Evolutionary conservation across 2,888 invertebrate genomes (phyloP).

Genomic region (Parnassius orleans): DNA sequence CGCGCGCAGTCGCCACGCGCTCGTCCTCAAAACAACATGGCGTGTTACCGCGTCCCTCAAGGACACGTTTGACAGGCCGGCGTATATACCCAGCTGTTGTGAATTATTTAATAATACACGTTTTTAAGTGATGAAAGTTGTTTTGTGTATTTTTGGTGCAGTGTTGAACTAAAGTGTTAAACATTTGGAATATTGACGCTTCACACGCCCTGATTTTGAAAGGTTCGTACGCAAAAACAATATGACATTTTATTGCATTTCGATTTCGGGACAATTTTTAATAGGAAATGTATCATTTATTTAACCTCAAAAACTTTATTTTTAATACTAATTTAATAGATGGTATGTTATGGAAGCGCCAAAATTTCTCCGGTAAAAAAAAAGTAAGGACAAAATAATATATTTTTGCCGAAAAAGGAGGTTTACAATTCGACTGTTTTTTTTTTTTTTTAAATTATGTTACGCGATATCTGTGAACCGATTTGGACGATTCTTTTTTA

Average conservation of each 20-base stretch:
- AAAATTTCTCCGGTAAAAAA: too few relatives aligned
- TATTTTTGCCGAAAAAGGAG: too few relatives aligned
- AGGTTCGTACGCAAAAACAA: constrained; percentile 50
- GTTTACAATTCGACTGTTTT: too few relatives aligned
- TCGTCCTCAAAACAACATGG: constrained; percentile 71
- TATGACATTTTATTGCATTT: constrained; percentile 21
- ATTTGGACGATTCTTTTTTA: too few relatives aligned
- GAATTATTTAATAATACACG: constrained; percentile 28
- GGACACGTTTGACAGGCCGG: constrained; percentile 69
- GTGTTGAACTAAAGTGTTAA: constrained; percentile 43
- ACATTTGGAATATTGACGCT: constrained; percentile 56
- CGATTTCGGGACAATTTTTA: constrained; percentile 1
- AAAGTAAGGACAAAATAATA: too few relatives aligned
- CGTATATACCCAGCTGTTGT: constrained; percentile 52
- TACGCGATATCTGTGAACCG: too few relatives aligned
- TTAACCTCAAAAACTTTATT: too few relatives aligned
- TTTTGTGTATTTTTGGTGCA: constrained; percentile 48
- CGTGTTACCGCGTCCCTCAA: constrained; percentile 60
- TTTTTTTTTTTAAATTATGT: too few relatives aligned
- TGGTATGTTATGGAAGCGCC: too few relatives aligned
- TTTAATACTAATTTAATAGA: too few relatives aligned
- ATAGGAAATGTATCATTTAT: too few relatives aligned
- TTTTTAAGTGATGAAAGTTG: constrained; percentile 36
- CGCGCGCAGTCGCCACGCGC: constrained; percentile 78
- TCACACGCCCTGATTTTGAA: constrained; percentile 49